Evolutionary conservation across 2,113 vertebrate genomes (phyloP).

Genomic region (Thunnus thynnus): DNA sequence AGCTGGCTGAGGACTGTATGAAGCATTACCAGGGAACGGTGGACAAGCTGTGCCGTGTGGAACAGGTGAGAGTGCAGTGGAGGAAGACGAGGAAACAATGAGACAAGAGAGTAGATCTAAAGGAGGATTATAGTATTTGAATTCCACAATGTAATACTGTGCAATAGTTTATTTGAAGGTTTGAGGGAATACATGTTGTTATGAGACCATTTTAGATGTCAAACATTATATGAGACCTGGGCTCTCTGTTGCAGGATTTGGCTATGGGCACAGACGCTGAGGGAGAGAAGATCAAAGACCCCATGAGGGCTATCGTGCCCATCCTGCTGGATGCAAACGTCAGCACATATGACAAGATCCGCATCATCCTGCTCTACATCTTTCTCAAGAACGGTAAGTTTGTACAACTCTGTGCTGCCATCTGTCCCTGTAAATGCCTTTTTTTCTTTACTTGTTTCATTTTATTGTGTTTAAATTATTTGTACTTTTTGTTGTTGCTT

Average conservation of each 20-base stretch:
- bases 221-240: not conserved
- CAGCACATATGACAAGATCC: slow-evolving; percentile 97
- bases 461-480: too few relatives aligned
- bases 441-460: not conserved
- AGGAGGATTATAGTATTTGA: too few relatives aligned
- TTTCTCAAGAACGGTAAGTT: slow-evolving; percentile 95
- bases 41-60: slow-evolving; percentile 97
- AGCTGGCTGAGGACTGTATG: slow-evolving; percentile 99
- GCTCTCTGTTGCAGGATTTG: slow-evolving; percentile 87
- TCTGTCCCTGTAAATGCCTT: not conserved
- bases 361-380: slow-evolving; percentile 98
- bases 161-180: not conserved
- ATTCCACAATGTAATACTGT: too few relatives aligned
- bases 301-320: slow-evolving; percentile 98
- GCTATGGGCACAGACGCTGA: slow-evolving; percentile 98
- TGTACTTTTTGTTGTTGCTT: too few relatives aligned
- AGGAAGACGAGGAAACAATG: not conserved
- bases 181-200: not conserved
- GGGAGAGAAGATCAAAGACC: slow-evolving; percentile 99
- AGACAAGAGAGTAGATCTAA: not conserved
- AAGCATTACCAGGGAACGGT: slow-evolving; percentile 99
- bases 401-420: not conserved
- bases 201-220: not conserved
- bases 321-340: slow-evolving; percentile 95
- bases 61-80: slow-evolving; percentile 88